A percentile compares a stretch with the other conserved stretches of the same genome.
These are phyloP conservation scores for Dendrolimus pini DNA, from an alignment of 2,888 invertebrate species.

Conservation along the genomic window DNA sequence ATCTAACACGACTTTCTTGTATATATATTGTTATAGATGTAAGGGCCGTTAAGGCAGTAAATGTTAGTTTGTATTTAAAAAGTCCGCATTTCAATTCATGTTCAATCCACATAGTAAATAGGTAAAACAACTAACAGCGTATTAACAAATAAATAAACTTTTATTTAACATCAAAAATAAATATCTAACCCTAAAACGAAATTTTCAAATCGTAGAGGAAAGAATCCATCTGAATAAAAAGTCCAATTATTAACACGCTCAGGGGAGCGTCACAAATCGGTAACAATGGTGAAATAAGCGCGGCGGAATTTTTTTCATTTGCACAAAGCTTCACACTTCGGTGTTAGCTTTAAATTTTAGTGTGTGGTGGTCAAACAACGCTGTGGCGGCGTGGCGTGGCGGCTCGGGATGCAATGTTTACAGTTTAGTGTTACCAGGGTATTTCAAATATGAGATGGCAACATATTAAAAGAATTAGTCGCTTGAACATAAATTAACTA, in stretches of 20 bases:
- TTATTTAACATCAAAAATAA: not conserved
- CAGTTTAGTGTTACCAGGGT: not conserved
- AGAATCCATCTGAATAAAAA: conserved; percentile 8
- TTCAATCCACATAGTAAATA: too few relatives aligned
- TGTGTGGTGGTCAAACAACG: conserved; percentile 36
- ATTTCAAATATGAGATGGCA: not conserved
- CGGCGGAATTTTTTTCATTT: conserved; percentile 63
- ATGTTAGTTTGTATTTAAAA: too few relatives aligned
- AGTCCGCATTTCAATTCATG: too few relatives aligned
- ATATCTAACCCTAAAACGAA: not conserved
- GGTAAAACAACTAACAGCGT: too few relatives aligned
- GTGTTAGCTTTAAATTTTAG: conserved; percentile 57
- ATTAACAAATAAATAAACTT: too few relatives aligned
- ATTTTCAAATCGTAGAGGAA: not conserved
- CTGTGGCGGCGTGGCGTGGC: conserved; percentile 8
- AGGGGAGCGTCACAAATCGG: conserved; percentile 47
- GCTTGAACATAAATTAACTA: too few relatives aligned
- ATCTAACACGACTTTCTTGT: too few relatives aligned
- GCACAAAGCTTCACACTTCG: conserved; percentile 60
- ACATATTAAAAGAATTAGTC: too few relatives aligned
- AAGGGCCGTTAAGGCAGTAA: too few relatives aligned
- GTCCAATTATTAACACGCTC: conserved; percentile 26
- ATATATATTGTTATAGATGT: too few relatives aligned
- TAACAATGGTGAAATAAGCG: conserved; percentile 61
- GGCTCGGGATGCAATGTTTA: too few relatives aligned